These are phyloP conservation scores for Machaerirhynchus nigripectus DNA, from an alignment of 2,113 vertebrate genomes.

Conservation along the genomic window DNA sequence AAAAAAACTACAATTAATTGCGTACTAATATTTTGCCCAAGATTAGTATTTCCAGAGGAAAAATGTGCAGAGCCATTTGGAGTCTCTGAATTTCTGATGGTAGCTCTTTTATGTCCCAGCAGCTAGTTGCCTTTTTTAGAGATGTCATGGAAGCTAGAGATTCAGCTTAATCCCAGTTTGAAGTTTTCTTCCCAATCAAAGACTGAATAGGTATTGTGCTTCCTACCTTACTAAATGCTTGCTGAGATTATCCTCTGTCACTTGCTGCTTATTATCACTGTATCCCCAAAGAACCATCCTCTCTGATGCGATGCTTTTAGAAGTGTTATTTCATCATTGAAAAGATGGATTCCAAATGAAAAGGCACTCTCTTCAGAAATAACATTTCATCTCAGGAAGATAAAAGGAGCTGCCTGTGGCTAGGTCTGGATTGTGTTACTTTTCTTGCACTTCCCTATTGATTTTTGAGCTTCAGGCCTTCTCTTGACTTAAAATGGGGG, in stretches of 20 bases:
- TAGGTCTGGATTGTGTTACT: slow-evolving; percentile 44
- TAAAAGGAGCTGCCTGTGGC: slow-evolving; percentile 56
- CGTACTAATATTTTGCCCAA: neutral
- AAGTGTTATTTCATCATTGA: slow-evolving; percentile 48
- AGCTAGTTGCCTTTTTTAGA: neutral
- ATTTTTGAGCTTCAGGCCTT: slow-evolving; percentile 47
- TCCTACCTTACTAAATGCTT: slow-evolving; percentile 54
- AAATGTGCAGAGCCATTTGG: neutral
- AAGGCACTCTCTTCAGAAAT: slow-evolving; percentile 41
- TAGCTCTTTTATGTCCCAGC: neutral
- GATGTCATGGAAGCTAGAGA: neutral
- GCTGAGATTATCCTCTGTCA: slow-evolving; percentile 51
- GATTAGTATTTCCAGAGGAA: neutral
- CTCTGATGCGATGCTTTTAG: slow-evolving; percentile 35
- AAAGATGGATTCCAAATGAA: slow-evolving; percentile 58
- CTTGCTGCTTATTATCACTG: slow-evolving; percentile 42
- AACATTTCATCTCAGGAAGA: slow-evolving; percentile 59
- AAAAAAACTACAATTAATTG: neutral
- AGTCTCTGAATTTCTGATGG: neutral
- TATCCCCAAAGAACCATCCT: neutral
- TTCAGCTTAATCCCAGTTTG: slow-evolving; percentile 34
- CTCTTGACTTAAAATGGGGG: neutral
- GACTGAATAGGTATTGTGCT: slow-evolving; percentile 42
- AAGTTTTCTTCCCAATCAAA: slow-evolving; percentile 23
- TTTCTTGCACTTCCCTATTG: slow-evolving; percentile 62